Conservation (phyloP, 1,140 invertebrate species). For the Bombus waltoni region DNA sequence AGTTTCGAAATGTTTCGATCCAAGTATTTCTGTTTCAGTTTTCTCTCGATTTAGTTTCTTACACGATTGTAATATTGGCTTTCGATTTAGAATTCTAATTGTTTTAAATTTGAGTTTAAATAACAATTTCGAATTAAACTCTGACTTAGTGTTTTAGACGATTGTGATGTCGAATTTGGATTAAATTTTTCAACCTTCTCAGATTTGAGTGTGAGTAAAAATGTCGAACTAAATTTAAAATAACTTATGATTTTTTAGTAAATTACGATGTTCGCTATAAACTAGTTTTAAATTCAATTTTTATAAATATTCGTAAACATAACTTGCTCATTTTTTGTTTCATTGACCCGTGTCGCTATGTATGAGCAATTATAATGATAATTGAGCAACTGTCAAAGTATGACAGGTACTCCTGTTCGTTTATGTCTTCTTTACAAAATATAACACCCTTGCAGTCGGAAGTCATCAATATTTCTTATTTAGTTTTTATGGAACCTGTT, state of each 20-base stretch:
- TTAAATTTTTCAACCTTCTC: background rate
- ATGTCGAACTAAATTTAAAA: background rate
- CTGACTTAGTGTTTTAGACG: background rate
- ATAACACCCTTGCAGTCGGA: background rate
- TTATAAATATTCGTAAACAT: no score
- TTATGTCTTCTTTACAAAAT: background rate
- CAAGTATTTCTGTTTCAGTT: background rate
- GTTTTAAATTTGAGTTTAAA: background rate
- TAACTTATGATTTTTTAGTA: background rate
- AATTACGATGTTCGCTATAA: background rate
- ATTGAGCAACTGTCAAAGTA: background rate
- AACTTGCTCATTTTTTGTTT: background rate
- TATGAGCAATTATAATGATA: no score
- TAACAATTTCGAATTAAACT: background rate
- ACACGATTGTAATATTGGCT: background rate
- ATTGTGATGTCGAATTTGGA: background rate
- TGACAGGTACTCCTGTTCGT: background rate
- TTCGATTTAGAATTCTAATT: background rate
- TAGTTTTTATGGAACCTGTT: background rate
- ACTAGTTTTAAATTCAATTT: no score
- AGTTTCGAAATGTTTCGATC: background rate
- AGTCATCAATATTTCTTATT: background rate
- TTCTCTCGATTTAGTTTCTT: background rate
- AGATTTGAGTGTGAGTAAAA: background rate
- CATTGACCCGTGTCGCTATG: no score